Conservation (phyloP, 2,888 invertebrate genomes). For the Lasioglossum oenotherae region DNA sequence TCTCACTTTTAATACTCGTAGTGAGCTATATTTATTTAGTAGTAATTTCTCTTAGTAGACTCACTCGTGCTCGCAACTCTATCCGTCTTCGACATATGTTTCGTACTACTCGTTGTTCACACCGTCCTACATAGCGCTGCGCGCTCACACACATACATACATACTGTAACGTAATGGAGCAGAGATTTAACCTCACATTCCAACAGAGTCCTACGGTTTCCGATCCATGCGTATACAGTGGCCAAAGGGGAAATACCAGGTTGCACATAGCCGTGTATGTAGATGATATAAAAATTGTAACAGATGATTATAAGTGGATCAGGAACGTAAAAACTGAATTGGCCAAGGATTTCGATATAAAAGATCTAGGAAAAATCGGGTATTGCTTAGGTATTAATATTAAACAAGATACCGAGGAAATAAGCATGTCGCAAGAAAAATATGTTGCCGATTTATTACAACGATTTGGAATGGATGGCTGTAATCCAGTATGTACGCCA, state of each 20-base stretch:
- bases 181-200: too few relatives aligned
- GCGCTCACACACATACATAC: too few relatives aligned
- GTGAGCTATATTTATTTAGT: too few relatives aligned
- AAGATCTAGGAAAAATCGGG: slow-evolving; percentile 38
- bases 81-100: too few relatives aligned
- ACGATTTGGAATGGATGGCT: slow-evolving; percentile 48
- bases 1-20: too few relatives aligned
- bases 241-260: neutral
- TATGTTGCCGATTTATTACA: slow-evolving; percentile 45
- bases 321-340: slow-evolving; percentile 18
- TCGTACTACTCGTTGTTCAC: too few relatives aligned
- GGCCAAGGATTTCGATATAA: slow-evolving; percentile 37
- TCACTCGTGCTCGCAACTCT: too few relatives aligned
- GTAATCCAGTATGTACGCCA: slow-evolving; percentile 47
- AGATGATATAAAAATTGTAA: too few relatives aligned
- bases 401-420: neutral
- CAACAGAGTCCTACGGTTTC: neutral
- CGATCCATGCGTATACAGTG: slow-evolving; percentile 17
- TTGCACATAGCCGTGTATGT: neutral
- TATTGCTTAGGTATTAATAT: slow-evolving; percentile 56
- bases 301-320: too few relatives aligned
- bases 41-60: too few relatives aligned
- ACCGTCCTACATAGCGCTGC: too few relatives aligned
- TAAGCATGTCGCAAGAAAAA: slow-evolving; percentile 38
- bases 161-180: too few relatives aligned